These are phyloP conservation scores for Alethe diademata DNA, from an alignment of 2,113 vertebrate species.

Conservation along the genomic window DNA sequence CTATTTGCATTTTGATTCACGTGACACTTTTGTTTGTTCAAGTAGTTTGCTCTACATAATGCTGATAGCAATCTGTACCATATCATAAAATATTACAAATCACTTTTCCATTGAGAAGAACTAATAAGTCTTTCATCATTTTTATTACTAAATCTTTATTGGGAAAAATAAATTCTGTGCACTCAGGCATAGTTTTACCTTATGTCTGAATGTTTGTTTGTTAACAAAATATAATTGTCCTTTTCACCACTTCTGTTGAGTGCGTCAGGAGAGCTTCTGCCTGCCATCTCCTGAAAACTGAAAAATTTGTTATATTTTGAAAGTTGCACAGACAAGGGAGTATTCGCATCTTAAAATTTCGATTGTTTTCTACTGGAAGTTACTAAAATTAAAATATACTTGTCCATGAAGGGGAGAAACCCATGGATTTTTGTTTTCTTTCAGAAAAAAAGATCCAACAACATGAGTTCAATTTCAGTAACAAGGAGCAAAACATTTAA, in stretches of 20 bases:
- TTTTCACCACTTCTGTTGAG: constrained; percentile 7
- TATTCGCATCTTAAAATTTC: neutral
- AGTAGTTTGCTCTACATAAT: neutral
- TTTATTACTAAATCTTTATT: constrained; percentile 43
- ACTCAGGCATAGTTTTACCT: constrained; percentile 33
- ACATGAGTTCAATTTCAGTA: neutral
- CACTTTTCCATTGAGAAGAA: constrained; percentile 24
- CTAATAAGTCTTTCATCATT: constrained; percentile 42
- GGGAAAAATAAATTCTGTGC: constrained; percentile 32
- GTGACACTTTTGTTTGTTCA: neutral
- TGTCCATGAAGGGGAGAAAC: neutral
- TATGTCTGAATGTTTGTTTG: constrained; percentile 44
- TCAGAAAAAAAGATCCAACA: neutral
- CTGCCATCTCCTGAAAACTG: neutral
- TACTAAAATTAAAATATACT: neutral
- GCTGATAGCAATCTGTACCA: neutral
- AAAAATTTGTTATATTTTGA: neutral
- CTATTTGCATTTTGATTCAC: constrained; percentile 19
- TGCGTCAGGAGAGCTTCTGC: neutral
- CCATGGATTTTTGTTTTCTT: neutral
- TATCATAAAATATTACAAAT: constrained; percentile 44
- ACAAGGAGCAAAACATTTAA: neutral
- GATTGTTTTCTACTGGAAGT: neutral
- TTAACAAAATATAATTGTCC: constrained; percentile 29
- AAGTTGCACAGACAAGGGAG: neutral